Conservation (phyloP, 2,797 vertebrate genomes). For the Erithacus rubecula region DNA sequence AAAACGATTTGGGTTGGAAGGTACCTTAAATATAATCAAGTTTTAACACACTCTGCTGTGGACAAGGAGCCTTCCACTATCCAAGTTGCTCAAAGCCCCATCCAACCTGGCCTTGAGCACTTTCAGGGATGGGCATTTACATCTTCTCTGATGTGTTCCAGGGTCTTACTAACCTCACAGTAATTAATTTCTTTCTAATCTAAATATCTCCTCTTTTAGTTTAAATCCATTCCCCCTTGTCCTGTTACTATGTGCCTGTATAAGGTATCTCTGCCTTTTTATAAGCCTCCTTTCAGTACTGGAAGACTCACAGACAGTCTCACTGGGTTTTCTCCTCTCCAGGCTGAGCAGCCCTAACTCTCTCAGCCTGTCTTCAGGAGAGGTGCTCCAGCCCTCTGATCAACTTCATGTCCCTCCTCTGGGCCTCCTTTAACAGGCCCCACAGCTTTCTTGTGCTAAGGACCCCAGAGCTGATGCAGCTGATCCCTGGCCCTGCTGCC, state of each 20-base stretch:
- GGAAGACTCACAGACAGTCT: neutral
- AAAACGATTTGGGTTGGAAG: neutral
- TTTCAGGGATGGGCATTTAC: neutral
- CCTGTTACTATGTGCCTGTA: too few species aligned
- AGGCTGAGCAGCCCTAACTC: neutral
- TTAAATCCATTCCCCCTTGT: neutral
- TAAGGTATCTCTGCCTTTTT: neutral
- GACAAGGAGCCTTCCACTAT: neutral
- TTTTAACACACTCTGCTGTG: neutral
- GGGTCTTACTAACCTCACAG: neutral
- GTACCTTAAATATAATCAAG: neutral
- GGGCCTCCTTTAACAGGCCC: neutral
- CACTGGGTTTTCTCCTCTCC: neutral
- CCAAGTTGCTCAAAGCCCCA: neutral
- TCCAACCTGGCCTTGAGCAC: neutral
- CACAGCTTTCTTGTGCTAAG: neutral
- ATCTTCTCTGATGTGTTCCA: neutral
- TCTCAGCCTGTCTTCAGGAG: neutral
- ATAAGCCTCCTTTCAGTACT: neutral
- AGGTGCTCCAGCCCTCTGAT: neutral
- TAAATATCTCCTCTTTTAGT: neutral
- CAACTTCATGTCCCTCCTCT: neutral
- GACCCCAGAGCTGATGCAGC: accelerated
- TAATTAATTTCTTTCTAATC: neutral
- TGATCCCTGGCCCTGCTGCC: accelerated